phyloP scores from a whole-genome alignment of 2,113 vertebrate genomes.

The Guaruba guarouba region DNA sequence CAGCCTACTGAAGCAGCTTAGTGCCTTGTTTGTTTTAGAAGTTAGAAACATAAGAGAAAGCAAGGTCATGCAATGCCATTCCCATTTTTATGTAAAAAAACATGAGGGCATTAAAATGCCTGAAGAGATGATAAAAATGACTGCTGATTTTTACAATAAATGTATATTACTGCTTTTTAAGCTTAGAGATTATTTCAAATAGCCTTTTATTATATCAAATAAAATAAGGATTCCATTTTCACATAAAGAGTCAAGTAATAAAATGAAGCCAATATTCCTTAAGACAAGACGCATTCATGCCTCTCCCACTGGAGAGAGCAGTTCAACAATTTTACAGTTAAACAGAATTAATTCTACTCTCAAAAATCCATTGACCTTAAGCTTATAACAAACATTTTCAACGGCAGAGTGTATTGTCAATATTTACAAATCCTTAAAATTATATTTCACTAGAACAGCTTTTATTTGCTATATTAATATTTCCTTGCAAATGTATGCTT shows the following conservation, averaged over 20 bases:
- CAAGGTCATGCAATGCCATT: neutral
- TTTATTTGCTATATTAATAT: slow-evolving; percentile 82
- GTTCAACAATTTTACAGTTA: slow-evolving; percentile 76
- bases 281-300: slow-evolving; percentile 36
- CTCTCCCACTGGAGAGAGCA: slow-evolving; percentile 61
- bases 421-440: slow-evolving; percentile 85
- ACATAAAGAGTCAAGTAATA: slow-evolving; percentile 28
- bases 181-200: slow-evolving; percentile 17
- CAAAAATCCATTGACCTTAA: slow-evolving; percentile 80
- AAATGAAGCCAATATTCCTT: slow-evolving; percentile 57
- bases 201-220: slow-evolving; percentile 45
- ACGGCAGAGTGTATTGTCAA: slow-evolving; percentile 80
- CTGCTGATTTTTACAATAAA: slow-evolving; percentile 14
- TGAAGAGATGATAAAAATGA: neutral
- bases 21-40: neutral
- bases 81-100: neutral
- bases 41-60: neutral
- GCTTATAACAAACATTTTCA: slow-evolving; percentile 85
- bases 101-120: neutral
- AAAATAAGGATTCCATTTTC: slow-evolving; percentile 56
- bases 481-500: slow-evolving; percentile 75
- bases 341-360: slow-evolving; percentile 79
- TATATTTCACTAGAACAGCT: slow-evolving; percentile 74
- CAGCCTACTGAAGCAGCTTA: neutral
- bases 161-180: slow-evolving; percentile 23